These are phyloP conservation scores for Ormyrus rosae DNA, from an alignment of 2,888 invertebrate genomes.

Conservation along the genomic window DNA sequence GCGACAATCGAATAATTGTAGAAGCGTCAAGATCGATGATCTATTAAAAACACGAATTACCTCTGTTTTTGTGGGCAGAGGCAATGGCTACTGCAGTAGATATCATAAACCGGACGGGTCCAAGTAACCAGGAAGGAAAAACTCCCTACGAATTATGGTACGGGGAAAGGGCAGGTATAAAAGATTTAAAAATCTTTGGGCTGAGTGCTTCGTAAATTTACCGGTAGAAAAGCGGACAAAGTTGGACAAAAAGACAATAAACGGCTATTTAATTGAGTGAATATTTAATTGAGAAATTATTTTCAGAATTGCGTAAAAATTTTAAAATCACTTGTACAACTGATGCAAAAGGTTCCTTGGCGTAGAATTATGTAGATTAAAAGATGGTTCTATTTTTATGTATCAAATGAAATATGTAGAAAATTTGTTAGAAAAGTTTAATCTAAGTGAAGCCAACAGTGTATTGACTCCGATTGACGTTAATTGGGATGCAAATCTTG, in stretches of 20 bases:
- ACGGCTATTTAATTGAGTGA: not conserved
- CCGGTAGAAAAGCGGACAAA: too few relatives aligned
- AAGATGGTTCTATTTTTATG: slow-evolving; percentile 2
- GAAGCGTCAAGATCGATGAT: slow-evolving; percentile 53
- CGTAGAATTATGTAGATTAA: slow-evolving; percentile 10
- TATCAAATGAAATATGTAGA: not conserved
- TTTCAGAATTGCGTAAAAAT: slow-evolving; percentile 12
- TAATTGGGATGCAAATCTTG: not conserved
- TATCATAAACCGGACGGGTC: too few relatives aligned
- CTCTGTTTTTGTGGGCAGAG: slow-evolving; percentile 57
- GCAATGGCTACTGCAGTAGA: slow-evolving; percentile 45
- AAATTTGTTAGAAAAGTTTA: not conserved
- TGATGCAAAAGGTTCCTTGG: slow-evolving; percentile 33
- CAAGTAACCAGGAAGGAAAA: too few relatives aligned
- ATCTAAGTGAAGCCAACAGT: not conserved
- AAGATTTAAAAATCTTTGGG: slow-evolving; percentile 55
- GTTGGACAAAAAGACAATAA: too few relatives aligned
- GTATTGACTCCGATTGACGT: slow-evolving; percentile 13
- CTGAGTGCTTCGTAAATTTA: slow-evolving; percentile 39
- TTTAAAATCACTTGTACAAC: slow-evolving; percentile 16
- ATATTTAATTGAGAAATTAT: slow-evolving; percentile 24
- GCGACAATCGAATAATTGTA: slow-evolving; percentile 35
- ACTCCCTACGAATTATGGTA: not conserved
- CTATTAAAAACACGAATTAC: slow-evolving; percentile 55
- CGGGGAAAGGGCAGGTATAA: slow-evolving; percentile 24